A percentile compares a stretch with the other conserved stretches of the same genome.
Evolutionary conservation across 2,797 vertebrate species (phyloP).

Genomic region (Aplochiton taeniatus): DNA sequence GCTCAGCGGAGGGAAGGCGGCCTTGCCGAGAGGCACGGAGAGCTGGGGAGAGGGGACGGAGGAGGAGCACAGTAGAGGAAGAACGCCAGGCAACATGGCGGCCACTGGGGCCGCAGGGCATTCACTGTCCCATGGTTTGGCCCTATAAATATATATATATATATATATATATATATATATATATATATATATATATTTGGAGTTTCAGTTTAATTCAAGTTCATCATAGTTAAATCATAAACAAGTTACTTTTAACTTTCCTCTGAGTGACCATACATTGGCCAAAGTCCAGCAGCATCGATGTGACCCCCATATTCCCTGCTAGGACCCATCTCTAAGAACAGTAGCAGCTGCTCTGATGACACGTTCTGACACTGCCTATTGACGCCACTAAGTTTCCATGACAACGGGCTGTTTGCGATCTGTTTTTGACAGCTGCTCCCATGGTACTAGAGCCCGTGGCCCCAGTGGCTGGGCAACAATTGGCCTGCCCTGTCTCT

Average conservation of each 20-base stretch:
- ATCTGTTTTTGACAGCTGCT: constrained; percentile 71
- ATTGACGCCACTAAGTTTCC: constrained; percentile 63
- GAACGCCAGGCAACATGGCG: neutral
- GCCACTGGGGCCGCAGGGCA: neutral
- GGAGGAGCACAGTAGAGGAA: too few relatives aligned
- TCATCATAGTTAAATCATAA: neutral
- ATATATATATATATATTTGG: too few relatives aligned
- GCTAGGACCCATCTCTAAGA: neutral
- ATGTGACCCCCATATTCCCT: too few relatives aligned
- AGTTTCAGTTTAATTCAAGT: too few relatives aligned
- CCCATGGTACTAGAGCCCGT: constrained; percentile 62
- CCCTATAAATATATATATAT: too few relatives aligned
- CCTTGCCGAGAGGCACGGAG: neutral
- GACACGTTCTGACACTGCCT: constrained; percentile 49
- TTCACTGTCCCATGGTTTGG: neutral
- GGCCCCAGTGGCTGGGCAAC: constrained; percentile 45
- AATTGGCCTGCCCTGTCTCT: constrained; percentile 46
- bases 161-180: too few relatives aligned
- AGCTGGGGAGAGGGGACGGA: neutral
- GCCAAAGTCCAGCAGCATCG: too few relatives aligned
- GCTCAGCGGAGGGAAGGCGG: neutral
- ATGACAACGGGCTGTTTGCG: constrained; percentile 61
- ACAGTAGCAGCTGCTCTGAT: constrained; percentile 58
- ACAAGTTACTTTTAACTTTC: too few relatives aligned
- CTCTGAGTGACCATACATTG: too few relatives aligned